Percentiles rank a stretch among this genome's conserved stretches.
phyloP scores from a whole-genome alignment of 1,140 invertebrate species.

The Neodiprion virginianus region DNA sequence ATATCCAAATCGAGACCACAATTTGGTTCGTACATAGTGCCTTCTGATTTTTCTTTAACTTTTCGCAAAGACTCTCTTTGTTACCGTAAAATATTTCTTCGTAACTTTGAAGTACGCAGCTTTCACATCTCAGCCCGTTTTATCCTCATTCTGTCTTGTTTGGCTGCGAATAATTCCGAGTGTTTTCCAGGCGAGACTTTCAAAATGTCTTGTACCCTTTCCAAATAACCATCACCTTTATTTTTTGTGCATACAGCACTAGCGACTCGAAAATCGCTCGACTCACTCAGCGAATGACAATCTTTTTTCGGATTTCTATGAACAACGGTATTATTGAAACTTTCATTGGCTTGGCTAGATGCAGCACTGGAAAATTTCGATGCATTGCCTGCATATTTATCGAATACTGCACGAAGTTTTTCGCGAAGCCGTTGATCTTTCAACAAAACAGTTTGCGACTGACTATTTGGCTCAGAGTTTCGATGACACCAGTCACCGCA shows the following conservation, averaged over 20 bases:
- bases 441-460: slow-evolving; percentile 17
- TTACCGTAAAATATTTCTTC: slow-evolving; percentile 20
- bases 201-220: slow-evolving; percentile 21
- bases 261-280: slow-evolving; percentile 26
- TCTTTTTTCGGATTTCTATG: slow-evolving; percentile 24
- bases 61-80: slow-evolving; percentile 23
- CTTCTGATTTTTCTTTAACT: slow-evolving; percentile 23
- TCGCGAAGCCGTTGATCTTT: slow-evolving; percentile 16
- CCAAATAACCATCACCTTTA: slow-evolving; percentile 24
- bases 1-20: slow-evolving; percentile 16
- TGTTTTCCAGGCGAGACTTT: slow-evolving; percentile 12
- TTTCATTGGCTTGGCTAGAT: slow-evolving; percentile 31
- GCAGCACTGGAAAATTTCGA: slow-evolving; percentile 29
- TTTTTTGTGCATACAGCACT: slow-evolving; percentile 30
- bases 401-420: too few relatives aligned
- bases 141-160: slow-evolving; percentile 10
- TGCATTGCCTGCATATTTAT: slow-evolving; percentile 26
- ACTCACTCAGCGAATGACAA: slow-evolving; percentile 30
- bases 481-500: slow-evolving; percentile 28
- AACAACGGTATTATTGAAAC: slow-evolving; percentile 28
- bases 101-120: not conserved
- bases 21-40: slow-evolving; percentile 21
- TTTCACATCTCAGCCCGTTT: not conserved
- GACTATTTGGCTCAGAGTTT: not conserved
- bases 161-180: not conserved